These are phyloP conservation scores for Pontoporia blainvillei DNA, from an alignment of 2,113 vertebrate genomes.

Conservation along the genomic window DNA sequence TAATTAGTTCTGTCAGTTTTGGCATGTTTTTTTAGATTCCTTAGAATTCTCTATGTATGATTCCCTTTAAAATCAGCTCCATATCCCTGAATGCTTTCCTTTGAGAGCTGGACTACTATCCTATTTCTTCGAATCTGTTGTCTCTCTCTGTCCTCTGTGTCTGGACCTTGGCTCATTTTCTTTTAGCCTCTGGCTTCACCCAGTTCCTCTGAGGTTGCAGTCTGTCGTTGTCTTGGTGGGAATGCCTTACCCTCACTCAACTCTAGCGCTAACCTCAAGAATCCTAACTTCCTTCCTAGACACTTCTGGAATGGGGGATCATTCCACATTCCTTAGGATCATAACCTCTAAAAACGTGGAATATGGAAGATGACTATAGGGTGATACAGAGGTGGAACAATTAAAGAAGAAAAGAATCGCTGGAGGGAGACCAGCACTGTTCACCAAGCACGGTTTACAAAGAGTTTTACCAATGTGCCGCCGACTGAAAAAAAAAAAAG, in stretches of 20 bases:
- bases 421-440: not conserved
- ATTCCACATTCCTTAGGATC: not conserved
- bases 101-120: not conserved
- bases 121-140: not conserved
- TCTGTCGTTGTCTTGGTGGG: not conserved
- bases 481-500: not conserved
- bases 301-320: not conserved
- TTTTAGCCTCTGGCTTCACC: not conserved
- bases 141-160: not conserved
- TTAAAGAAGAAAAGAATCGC: not conserved
- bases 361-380: not conserved
- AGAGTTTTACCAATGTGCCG: not conserved
- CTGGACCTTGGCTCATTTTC: not conserved
- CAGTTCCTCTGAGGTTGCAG: not conserved
- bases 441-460: not conserved
- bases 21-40: not conserved
- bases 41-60: not conserved
- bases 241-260: not conserved
- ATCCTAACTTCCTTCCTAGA: not conserved
- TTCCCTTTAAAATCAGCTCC: not conserved
- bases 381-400: not conserved
- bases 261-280: no score
- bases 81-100: not conserved
- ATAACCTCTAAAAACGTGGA: not conserved
- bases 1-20: not conserved